Conservation (phyloP, 2,797 vertebrate species). For the Cuculus canorus region DNA sequence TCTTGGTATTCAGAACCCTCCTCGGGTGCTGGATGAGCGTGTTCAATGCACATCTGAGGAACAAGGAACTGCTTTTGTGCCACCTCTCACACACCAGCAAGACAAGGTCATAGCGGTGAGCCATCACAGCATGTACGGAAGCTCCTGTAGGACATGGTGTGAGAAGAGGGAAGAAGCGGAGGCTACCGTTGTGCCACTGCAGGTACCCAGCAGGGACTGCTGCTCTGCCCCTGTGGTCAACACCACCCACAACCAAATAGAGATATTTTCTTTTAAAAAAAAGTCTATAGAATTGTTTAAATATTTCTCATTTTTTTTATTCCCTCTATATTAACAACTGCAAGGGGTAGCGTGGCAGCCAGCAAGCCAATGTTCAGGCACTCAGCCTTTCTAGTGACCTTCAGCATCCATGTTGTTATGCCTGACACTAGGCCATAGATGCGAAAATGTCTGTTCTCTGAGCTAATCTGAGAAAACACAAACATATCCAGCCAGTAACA, state of each 20-base stretch:
- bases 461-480: neutral
- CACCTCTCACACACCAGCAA: neutral
- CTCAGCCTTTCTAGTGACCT: neutral
- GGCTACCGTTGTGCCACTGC: neutral
- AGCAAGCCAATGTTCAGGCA: neutral
- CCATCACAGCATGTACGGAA: neutral
- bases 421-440: neutral
- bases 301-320: neutral
- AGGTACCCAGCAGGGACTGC: fast-evolving
- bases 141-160: neutral
- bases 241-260: neutral
- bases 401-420: neutral
- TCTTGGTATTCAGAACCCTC: fast-evolving
- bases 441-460: neutral
- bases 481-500: neutral
- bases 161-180: neutral
- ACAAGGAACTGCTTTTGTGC: neutral
- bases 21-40: neutral
- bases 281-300: neutral
- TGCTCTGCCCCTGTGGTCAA: neutral
- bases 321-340: neutral
- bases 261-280: neutral
- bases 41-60: neutral
- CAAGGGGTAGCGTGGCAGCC: neutral
- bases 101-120: neutral